Base-by-base conservation (phyloP, 30 jellyfish, hydroid and myxozoan genomes). In the Mastigias papua region DNA sequence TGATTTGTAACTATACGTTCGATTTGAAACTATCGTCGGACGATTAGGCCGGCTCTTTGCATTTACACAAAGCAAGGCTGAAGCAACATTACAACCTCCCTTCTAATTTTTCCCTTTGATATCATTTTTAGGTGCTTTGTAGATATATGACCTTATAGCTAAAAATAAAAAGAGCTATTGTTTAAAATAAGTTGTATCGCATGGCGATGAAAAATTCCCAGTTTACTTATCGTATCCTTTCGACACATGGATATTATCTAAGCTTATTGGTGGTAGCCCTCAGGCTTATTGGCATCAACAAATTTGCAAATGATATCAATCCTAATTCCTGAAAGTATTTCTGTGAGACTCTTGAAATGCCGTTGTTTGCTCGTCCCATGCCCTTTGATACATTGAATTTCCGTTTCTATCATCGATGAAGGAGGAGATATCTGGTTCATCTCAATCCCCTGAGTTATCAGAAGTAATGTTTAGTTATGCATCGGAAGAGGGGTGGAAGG, bases 211-310 rank as follows among this genome's bases (percentile, higher is more conserved):
- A 54, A 21, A 54, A 6, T 16, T 54, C 67, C 27, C 9, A 16
- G 67, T 54, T 54, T 54, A 21, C 67, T 54, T 54, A 6, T 11
- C 27, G 67, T 54, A 54, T 54, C 20, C 67, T 11, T 21, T 2
- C 7, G 25, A 54, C 27, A 11, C 23, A 54, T 3, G 67, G 25
- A 54, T 54, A 54, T 54, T 54, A 54, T 19, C 26, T 11, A 3
- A 21, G 67, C 67, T 54, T 54, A 54, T 21, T 54, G 25, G 67
- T 54, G 67, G 67, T 21, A 11, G 23, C 67, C 67, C 67, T 54
- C 20, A 3, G 27, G 67, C 67, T 54, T 54, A 54, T 54, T 54
- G 67, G 67, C 67, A 54, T 54, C 67, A 16, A 19, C 67, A 54
- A 16, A 19, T 54, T 54, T 21, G 27, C 67, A 54, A 54, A 21